Percentiles rank a stretch among this genome's conserved stretches.
These are phyloP conservation scores for Tuberolachnus salignus DNA, from an alignment of 2,888 invertebrate species.

Conservation along the genomic window DNA sequence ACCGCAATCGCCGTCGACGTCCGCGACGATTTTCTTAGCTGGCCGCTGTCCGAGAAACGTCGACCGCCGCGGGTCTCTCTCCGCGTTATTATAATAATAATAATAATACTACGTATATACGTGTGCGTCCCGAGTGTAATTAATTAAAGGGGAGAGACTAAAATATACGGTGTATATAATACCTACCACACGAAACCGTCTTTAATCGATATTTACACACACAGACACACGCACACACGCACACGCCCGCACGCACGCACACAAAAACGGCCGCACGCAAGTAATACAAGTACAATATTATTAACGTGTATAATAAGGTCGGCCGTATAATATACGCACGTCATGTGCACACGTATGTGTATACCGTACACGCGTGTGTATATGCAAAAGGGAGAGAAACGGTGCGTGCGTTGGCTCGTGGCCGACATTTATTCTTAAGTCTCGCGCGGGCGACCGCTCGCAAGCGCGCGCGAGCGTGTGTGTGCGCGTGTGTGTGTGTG, in stretches of 20 bases:
- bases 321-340: background rate
- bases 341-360: background rate
- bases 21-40: conserved; percentile 48
- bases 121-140: conserved; percentile 49
- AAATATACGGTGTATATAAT: background rate
- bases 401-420: conserved; percentile 51
- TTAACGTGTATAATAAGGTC: background rate
- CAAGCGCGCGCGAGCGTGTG: too few species aligned
- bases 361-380: background rate
- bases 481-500: too few species aligned
- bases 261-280: too few species aligned
- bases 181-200: conserved; percentile 40
- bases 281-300: too few species aligned
- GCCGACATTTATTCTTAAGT: conserved; percentile 55
- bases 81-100: conserved; percentile 29
- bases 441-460: conserved; percentile 2
- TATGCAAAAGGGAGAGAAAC: conserved; percentile 20
- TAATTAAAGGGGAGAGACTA: conserved; percentile 53
- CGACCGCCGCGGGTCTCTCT: conserved; percentile 6
- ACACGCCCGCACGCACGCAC: background rate
- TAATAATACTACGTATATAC: too few species aligned
- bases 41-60: conserved; percentile 51
- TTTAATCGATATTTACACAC: conserved; percentile 45
- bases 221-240: too few species aligned
- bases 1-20: conserved; percentile 26